Conservation (phyloP, 2,113 vertebrate genomes). For the Odontesthes bonariensis region DNA sequence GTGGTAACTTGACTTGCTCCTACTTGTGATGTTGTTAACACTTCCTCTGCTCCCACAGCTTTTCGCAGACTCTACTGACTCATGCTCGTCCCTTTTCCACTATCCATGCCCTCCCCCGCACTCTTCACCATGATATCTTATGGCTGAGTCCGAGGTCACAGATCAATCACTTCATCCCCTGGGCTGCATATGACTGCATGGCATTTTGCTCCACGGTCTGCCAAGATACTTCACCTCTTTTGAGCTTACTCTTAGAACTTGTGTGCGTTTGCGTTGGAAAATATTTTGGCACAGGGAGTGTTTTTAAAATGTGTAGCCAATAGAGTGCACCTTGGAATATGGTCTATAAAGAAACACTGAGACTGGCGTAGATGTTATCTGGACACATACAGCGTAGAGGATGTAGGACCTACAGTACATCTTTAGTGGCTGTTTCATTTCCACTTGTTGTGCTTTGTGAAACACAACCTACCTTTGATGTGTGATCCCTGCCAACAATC, state of each 20-base stretch:
- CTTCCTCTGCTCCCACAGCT: constrained; percentile 83
- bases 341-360: constrained; percentile 19
- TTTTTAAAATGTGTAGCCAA: constrained; percentile 53
- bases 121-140: constrained; percentile 79
- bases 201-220: constrained; percentile 60
- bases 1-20: constrained; percentile 79
- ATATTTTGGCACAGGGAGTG: constrained; percentile 48
- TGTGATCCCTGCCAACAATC: constrained; percentile 30
- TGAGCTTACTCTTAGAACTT: constrained; percentile 62
- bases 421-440: constrained; percentile 16
- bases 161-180: constrained; percentile 75
- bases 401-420: neutral
- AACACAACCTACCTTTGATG: constrained; percentile 5
- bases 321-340: constrained; percentile 35
- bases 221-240: constrained; percentile 71
- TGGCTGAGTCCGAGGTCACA: constrained; percentile 74
- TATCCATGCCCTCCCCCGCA: constrained; percentile 78
- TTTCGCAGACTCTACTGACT: constrained; percentile 83
- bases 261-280: constrained; percentile 49
- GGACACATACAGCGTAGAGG: neutral
- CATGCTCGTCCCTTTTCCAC: constrained; percentile 80
- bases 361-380: constrained; percentile 22
- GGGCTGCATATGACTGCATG: constrained; percentile 66
- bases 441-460: constrained; percentile 42
- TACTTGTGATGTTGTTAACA: constrained; percentile 83